These are phyloP conservation scores for Hetaerina titia DNA, from an alignment of 2,888 invertebrate species.

Conservation along the genomic window DNA sequence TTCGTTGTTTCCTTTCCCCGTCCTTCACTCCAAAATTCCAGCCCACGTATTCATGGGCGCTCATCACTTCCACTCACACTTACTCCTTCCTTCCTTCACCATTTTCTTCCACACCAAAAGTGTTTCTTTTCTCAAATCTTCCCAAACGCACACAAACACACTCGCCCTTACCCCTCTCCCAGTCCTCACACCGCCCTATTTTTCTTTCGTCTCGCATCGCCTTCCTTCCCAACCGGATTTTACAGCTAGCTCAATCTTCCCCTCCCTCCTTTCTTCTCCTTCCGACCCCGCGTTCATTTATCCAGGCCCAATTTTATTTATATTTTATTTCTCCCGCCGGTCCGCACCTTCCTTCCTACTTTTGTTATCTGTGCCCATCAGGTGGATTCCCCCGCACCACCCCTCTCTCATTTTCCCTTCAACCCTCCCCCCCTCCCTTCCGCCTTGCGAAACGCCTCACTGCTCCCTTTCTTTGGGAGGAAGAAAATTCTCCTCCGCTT, in stretches of 20 bases:
- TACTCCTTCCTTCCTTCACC: not conserved
- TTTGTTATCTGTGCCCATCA: not conserved
- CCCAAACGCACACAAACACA: not conserved
- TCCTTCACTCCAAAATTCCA: not conserved
- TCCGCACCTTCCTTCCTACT: not conserved
- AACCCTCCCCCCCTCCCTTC: not conserved
- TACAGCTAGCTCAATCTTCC: not conserved
- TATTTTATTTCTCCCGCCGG: not conserved
- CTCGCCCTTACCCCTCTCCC: not conserved
- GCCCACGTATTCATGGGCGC: too few relatives aligned
- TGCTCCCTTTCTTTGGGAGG: too few relatives aligned
- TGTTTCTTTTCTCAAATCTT: not conserved
- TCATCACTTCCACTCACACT: not conserved
- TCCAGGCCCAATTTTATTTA: not conserved
- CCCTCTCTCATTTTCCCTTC: not conserved
- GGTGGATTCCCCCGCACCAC: not conserved
- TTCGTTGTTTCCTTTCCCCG: not conserved
- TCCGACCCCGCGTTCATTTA: not conserved
- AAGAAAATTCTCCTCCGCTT: too few relatives aligned
- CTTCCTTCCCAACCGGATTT: not conserved
- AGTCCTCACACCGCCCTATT: not conserved
- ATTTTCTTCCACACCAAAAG: not conserved
- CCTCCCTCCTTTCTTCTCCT: not conserved
- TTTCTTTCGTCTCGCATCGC: not conserved
- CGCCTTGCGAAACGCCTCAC: too few relatives aligned